Evolutionary conservation across 2,888 invertebrate species (phyloP), one percentile per base, ranked within the genome.

Genomic region (Sesia apiformis): DNA sequence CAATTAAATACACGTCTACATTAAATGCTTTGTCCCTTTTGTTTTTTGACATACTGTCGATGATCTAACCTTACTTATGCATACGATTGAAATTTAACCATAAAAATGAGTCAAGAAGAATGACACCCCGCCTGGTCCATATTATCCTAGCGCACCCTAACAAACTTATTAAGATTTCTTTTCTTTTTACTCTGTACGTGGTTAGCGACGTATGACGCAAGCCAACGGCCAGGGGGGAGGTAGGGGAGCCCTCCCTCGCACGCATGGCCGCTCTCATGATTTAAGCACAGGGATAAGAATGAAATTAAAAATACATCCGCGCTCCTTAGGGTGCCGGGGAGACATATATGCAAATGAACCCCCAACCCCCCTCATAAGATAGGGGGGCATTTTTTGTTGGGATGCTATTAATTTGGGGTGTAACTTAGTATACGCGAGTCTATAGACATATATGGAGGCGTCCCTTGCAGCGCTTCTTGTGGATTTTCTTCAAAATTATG

Each of bases 91-190:
- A 23, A 23, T 23, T 23, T 23, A 23, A 23, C 23, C 23, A 23
- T 23, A 23, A 2, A 23, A 23, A 23, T 23, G 23, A 23, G 23
- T 23, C 23, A 23, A 23, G 23, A 23, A 23, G 23, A 23, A 23
- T 23, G 23, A 23, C 2, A 23, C 23, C 23, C 8, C 23, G n/a
- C 23, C 46, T 46, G 64, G 69, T 86, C 87, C 84, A 76, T 62
- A 60, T 55, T 60, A 68, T 53, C 38, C 75, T 69, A 50, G 63
- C 83, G 74, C 78, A 73, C 85, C 86, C 86, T 89, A 87, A 89
- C 88, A 87, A 89, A 88, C 88, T 89, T 89, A 89, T 88, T 89
- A 89, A 88, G 88, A 88, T 87, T 88, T 88, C 88, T 85, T 88
- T 89, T 89, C 88, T 89, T 88, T 88, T 84, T 87, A 82, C 85